phyloP scores from a whole-genome alignment of 1,140 invertebrate genomes.

The Monomorium pharaonis region DNA sequence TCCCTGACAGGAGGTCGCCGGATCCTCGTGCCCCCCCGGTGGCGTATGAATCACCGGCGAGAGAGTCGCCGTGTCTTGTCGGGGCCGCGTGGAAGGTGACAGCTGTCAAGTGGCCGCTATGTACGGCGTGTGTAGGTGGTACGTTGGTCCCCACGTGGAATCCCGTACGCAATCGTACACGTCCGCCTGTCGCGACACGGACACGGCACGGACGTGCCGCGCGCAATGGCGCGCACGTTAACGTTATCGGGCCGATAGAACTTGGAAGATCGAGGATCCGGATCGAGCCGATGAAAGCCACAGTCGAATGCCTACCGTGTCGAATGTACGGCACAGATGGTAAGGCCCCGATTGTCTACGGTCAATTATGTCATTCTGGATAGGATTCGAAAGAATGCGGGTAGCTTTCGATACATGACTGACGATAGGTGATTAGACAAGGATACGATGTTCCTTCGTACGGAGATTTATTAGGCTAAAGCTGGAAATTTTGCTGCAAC shows the following conservation, averaged over 20 bases:
- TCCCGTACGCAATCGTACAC: slow-evolving; percentile 42
- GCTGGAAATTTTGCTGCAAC: neutral
- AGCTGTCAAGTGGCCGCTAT: slow-evolving; percentile 81
- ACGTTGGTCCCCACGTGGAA: slow-evolving; percentile 64
- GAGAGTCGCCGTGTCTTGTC: slow-evolving; percentile 77
- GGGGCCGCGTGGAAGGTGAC: slow-evolving; percentile 80
- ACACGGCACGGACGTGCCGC: slow-evolving; percentile 41
- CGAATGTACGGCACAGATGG: slow-evolving; percentile 15
- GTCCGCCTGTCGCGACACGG: slow-evolving; percentile 49
- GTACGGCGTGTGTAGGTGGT: slow-evolving; percentile 76
- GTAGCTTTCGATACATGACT: neutral
- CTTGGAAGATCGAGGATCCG: slow-evolving; percentile 18
- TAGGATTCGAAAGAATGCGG: slow-evolving; percentile 10
- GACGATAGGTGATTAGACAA: neutral
- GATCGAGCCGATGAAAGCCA: slow-evolving; percentile 36
- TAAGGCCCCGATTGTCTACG: slow-evolving; percentile 30
- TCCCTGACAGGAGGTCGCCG: slow-evolving; percentile 81
- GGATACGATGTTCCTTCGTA: neutral
- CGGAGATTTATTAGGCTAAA: neutral
- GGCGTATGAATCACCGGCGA: slow-evolving; percentile 81
- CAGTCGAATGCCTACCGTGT: slow-evolving; percentile 3
- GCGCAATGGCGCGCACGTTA: slow-evolving; percentile 30
- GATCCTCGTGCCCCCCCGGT: slow-evolving; percentile 77
- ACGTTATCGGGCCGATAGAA: slow-evolving; percentile 25
- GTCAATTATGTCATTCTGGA: slow-evolving; percentile 50